Evolutionary conservation across 1,140 invertebrate genomes (phyloP).

Genomic region (Bombus polaris): DNA sequence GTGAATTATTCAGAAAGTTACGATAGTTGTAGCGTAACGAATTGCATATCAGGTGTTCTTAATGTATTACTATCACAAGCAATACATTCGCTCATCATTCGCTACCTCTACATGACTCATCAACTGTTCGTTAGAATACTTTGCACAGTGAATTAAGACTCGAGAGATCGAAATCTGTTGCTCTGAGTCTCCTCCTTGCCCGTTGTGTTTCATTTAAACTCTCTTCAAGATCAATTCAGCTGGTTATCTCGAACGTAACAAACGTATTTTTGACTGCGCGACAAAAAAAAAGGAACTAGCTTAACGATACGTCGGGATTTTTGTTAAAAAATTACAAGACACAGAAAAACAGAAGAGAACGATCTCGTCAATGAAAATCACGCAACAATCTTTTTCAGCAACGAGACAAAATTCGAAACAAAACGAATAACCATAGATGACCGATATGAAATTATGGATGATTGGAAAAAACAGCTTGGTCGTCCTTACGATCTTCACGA

Average conservation of each 20-base stretch:
- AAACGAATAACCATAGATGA: not conserved
- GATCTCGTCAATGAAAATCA: not conserved
- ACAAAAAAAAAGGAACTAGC: not conserved
- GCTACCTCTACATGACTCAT: not conserved
- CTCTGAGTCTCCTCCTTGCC: not conserved
- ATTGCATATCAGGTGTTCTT: not conserved
- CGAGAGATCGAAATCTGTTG: not conserved
- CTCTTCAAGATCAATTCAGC: not conserved
- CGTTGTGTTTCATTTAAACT: not conserved
- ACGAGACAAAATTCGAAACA: not conserved
- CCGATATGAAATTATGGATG: slow-evolving; percentile 44
- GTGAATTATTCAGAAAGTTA: not conserved
- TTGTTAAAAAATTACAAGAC: too few species aligned
- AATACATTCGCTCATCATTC: not conserved
- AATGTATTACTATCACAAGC: not conserved
- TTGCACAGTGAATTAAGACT: not conserved
- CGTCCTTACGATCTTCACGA: not conserved
- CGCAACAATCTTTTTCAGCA: not conserved
- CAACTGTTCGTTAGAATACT: not conserved
- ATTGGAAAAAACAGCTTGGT: slow-evolving; percentile 14
- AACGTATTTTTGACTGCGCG: not conserved
- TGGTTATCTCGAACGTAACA: not conserved
- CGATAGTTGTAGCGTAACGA: not conserved
- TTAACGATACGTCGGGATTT: not conserved
- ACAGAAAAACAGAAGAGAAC: too few species aligned